Base-by-base conservation (phyloP, 2,888 invertebrate species). In the Nineta flava region DNA sequence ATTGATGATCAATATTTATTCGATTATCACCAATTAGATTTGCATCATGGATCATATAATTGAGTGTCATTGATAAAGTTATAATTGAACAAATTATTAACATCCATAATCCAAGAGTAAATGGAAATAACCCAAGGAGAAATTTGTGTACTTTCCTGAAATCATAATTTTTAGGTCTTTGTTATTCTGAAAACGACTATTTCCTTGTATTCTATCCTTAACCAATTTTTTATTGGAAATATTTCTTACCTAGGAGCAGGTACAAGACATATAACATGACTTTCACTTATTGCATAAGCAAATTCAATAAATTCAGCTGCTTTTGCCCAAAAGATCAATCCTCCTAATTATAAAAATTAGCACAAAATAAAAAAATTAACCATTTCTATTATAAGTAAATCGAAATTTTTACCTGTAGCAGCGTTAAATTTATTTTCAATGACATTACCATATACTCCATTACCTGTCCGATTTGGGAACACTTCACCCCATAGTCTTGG, bases 181-280 rank as follows among this genome's bases (percentile, higher is more conserved):
- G 5, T 19, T 19, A 19, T 19, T 19, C 3, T 19, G 19, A 19
- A 19, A 5, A 19, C 19, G 19, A 19, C 19, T n/a, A n/a, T n/a
- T n/a, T n/a, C n/a, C n/a, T n/a, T n/a, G n/a, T n/a, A n/a, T n/a
- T n/a, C n/a, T n/a, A n/a, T n/a, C n/a, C n/a, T n/a, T n/a, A n/a
- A n/a, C n/a, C n/a, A n/a, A n/a, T n/a, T n/a, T n/a, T n/a, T n/a
- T n/a, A n/a, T n/a, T n/a, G n/a, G n/a, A n/a, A n/a, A n/a, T 7
- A 10, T 32, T 32, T 4, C 15, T n/a, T 38, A 75, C 77, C 67
- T 71, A 2, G 83, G 82, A 50, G 75, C 74, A 34, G 83, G 83
- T n/a, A 79, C 78, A 47, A 83, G 62, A 56, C 79, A 79, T 0
- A 81, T 81, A n/a, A 83, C 67, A 34, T 76, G 79, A 31, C 80